These are phyloP conservation scores for Helicoverpa zea DNA, from an alignment of 1,140 invertebrate genomes.

Conservation along the genomic window DNA sequence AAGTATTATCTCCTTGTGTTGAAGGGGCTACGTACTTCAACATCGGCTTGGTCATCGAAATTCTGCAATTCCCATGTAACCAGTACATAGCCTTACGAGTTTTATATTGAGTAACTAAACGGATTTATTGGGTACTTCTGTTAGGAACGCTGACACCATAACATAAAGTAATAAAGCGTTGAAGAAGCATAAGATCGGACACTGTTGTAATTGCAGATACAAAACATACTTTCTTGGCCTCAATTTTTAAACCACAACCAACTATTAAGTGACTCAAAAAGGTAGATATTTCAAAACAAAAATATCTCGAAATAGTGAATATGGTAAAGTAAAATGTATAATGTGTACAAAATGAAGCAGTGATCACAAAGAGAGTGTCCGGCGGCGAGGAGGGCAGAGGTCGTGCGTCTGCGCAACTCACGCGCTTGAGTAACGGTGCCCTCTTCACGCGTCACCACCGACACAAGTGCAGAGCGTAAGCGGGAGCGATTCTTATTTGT, in stretches of 20 bases:
- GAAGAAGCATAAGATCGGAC: no score
- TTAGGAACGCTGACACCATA: no score
- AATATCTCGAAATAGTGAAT: neutral
- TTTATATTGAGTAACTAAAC: no score
- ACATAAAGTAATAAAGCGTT: no score
- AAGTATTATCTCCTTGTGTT: no score
- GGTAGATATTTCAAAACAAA: constrained; percentile 5
- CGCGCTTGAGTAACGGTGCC: constrained; percentile 24
- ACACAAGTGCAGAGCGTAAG: neutral
- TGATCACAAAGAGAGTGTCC: constrained; percentile 35
- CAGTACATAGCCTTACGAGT: no score
- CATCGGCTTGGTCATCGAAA: no score
- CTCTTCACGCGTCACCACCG: constrained; percentile 18
- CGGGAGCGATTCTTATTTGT: neutral
- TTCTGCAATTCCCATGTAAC: no score
- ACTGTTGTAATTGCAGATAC: no score
- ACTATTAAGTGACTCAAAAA: neutral
- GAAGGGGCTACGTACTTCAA: no score
- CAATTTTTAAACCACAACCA: neutral
- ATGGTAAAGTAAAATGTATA: neutral
- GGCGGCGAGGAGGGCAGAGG: constrained; percentile 30
- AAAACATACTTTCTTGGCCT: neutral
- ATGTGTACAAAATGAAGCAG: constrained; percentile 9
- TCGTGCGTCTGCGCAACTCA: constrained; percentile 42
- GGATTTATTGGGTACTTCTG: no score